A percentile compares a stretch with the other conserved stretches of the same genome.
phyloP scores from a whole-genome alignment of 1,140 invertebrate genomes.

The Stenopsyche tienmushanensis region DNA sequence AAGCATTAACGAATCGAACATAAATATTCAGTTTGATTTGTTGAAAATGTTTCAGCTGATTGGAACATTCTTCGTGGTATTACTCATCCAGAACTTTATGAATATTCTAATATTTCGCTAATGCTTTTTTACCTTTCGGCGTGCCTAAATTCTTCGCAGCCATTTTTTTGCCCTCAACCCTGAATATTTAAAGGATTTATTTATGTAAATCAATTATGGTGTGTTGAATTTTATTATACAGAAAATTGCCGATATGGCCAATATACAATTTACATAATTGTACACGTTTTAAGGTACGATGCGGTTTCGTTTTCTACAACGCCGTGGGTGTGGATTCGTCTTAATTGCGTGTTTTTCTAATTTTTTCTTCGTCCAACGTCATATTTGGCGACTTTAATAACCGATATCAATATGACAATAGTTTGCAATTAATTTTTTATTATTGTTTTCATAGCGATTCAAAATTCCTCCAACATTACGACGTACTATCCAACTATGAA shows the following conservation, averaged over 20 bases:
- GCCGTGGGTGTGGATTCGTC: neutral
- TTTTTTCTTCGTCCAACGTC: neutral
- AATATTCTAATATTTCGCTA: too few relatives aligned
- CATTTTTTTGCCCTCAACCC: neutral
- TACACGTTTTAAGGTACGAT: neutral
- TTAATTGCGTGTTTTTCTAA: neutral
- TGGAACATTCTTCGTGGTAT: too few relatives aligned
- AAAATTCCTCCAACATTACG: neutral
- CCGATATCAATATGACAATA: neutral
- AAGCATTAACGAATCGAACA: neutral
- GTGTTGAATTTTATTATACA: neutral
- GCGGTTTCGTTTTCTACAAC: neutral
- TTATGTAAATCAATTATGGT: neutral
- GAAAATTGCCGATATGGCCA: neutral
- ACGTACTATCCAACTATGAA: neutral
- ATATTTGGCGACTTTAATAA: neutral
- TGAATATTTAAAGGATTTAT: neutral
- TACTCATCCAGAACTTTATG: too few relatives aligned
- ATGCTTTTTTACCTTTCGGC: too few relatives aligned
- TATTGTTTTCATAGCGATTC: neutral
- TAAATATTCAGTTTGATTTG: neutral
- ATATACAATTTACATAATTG: slow-evolving; percentile 5
- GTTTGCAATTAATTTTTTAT: neutral
- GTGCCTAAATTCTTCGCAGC: too few relatives aligned
- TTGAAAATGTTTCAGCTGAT: too few relatives aligned